Evolutionary conservation across 2,113 vertebrate genomes (phyloP), one percentile per base, ranked within the genome.

Genomic region (Burhinus bistriatus): DNA sequence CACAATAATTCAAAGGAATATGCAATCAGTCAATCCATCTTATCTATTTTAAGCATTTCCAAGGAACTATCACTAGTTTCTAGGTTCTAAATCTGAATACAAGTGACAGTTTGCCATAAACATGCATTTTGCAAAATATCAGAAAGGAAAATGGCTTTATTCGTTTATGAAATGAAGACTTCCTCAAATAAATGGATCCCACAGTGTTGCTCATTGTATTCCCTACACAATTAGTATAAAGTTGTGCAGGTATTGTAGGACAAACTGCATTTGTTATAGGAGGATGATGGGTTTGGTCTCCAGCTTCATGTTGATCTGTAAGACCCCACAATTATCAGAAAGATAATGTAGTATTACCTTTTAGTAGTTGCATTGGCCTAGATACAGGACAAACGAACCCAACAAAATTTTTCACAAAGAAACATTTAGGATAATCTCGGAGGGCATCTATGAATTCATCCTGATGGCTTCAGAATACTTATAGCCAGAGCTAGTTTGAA

Each of bases 1-100:
- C 89, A 94, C 84, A 94, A 71, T 96, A 93, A 86, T 95, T 97
- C 94, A 97, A 95, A 96, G 90, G 88, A 95, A 93, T 95, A 94
- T 95, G 90, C 92, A 94, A 89, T 97, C 93, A 92, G 61, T 95
- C 95, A 87, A 91, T 91, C 96, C 71, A 90, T 93, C 55, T 91
- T 87, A 81, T 18, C 91, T 97, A 93, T 97, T 96, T 95, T 94
- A 91, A 95, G 82, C 59, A 73, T 80, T 95, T 94, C 36, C 87
- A 92, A 93, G 70, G 61, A 94, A 34, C 78, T 38, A 68, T 94
- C 62, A 52, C 71, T 84, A 87, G 62, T 83, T 96, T 84, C 73
- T 88, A 38, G 51, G 36, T 93, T 91, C 78, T 91, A 34, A 88
- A 93, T 85, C 59, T 93, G 73, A 87, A 85, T 75, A 64, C 30